Percentiles rank a stretch among this genome's conserved stretches.
phyloP scores from a whole-genome alignment of 2,797 vertebrate genomes.

The Champsocephalus gunnari region DNA sequence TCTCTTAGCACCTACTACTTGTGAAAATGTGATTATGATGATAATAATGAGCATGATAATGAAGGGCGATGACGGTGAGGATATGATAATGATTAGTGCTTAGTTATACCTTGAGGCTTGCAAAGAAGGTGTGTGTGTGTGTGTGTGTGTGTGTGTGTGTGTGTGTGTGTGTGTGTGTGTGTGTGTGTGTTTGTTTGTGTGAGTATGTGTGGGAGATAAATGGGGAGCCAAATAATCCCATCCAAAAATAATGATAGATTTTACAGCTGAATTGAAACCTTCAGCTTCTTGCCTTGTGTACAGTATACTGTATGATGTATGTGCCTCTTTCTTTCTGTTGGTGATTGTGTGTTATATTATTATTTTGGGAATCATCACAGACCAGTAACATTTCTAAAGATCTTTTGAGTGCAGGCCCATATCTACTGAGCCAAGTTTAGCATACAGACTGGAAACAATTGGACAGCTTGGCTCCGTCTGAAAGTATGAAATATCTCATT shows the following conservation, averaged over 20 bases:
- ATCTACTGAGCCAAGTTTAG: background rate
- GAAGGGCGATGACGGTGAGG: background rate
- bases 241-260: constrained; percentile 27
- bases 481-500: background rate
- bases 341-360: background rate
- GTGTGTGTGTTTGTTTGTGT: background rate
- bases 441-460: background rate
- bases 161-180: background rate
- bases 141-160: background rate
- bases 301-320: background rate
- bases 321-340: background rate
- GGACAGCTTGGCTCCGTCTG: background rate
- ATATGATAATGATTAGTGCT: constrained; percentile 18
- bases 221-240: background rate
- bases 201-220: background rate
- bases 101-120: constrained; percentile 6
- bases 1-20: background rate
- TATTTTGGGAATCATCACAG: background rate
- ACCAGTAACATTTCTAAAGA: background rate
- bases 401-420: background rate
- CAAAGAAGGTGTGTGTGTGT: background rate
- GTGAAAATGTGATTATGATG: constrained; percentile 21
- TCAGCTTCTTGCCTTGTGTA: background rate
- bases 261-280: constrained; percentile 8
- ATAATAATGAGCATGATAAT: constrained; percentile 1